Base-by-base conservation (phyloP, 92 coral and sea anemone species). In the Metridium senile region DNA sequence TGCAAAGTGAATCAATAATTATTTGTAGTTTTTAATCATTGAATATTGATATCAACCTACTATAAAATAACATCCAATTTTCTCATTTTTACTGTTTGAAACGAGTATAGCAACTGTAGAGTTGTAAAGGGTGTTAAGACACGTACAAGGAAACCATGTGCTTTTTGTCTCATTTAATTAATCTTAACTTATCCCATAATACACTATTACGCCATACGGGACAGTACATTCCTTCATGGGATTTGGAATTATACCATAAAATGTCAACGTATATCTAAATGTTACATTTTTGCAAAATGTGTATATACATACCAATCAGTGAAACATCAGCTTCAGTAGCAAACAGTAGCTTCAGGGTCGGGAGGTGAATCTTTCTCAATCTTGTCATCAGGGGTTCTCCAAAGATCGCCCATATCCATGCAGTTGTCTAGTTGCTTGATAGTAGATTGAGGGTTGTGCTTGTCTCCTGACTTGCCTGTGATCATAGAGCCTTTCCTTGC, bases 401-500 rank as follows among this genome's bases (percentile, higher is more conserved):
- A 45, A 45, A 7, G 51, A 45, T 45, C 51, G 16, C 16, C 51
- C 16, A 45, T 45, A 45, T 45, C 51, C 51, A 45, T 16, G 51
- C 16, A 7, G 51, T 16, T 45, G 51, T 45, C 51, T 45, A 16
- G 51, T 45, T 7, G 9, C 51, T 45, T 45, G 9, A 45, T 7
- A 63, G 33, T 11, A 23, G 51, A 7, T 45, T 45, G 9, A 45
- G 51, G 51, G 51, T 7, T 45, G 9, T 45, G 69, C 45, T 80
- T n/a, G 9, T 69, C 77, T 0, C 49, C 86, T 17, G 46, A 29
- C 28, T 26, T 31, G 0, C 86, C 84, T 2, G 91, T 86, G 33
- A 86, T 33, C 91, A 82, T 90, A 20, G 94, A 82, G n/a, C 89
- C 84, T 53, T 86, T 90, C 21, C 34, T 63, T 28, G 76, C 72